Percentiles rank a stretch among this genome's conserved stretches.
Evolutionary conservation across 2,113 vertebrate genomes (phyloP).

Genomic region (Genyomyrus donnyi): DNA sequence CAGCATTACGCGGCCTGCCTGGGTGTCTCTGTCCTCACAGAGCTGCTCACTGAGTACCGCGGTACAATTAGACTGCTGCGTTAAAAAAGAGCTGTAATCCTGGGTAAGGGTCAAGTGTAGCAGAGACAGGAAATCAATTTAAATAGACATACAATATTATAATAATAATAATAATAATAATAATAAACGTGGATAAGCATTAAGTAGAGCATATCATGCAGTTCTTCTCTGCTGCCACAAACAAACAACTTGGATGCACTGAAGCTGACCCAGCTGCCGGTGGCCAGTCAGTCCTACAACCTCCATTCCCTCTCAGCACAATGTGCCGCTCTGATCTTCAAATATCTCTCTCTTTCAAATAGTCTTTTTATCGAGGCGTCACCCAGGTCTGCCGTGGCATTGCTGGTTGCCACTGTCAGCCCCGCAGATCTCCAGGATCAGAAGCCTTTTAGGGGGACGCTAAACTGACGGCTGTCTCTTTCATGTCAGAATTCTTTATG

Average conservation of each 20-base stretch:
- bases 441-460: neutral
- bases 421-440: neutral
- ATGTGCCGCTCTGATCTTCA: neutral
- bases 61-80: constrained; percentile 28
- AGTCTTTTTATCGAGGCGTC: neutral
- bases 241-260: neutral
- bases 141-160: neutral
- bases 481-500: neutral
- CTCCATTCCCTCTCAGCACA: neutral
- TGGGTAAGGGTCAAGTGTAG: neutral
- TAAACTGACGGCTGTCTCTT: neutral
- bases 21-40: constrained; percentile 22
- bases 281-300: neutral
- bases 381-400: neutral
- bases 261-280: neutral
- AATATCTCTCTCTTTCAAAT: neutral
- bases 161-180: neutral
- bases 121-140: constrained; percentile 32
- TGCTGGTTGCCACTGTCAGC: neutral
- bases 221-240: neutral
- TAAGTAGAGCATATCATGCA: neutral
- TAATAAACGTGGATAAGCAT: neutral
- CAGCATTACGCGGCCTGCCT: constrained; percentile 32
- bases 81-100: constrained; percentile 25
- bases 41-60: constrained; percentile 27